These are phyloP conservation scores for Heliconius sara DNA, from an alignment of 2,888 invertebrate genomes.

Conservation along the genomic window DNA sequence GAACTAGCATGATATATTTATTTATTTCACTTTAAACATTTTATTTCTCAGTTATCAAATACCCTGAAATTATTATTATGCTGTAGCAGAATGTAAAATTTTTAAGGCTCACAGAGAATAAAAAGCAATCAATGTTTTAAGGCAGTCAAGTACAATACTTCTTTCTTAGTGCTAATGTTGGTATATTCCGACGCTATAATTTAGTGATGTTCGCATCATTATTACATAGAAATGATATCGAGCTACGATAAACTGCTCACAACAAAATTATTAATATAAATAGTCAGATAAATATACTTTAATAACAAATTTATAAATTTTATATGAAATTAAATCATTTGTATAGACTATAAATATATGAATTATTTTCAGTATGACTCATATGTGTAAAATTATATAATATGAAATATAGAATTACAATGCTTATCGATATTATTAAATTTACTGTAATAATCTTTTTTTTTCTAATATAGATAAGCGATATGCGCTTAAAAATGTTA, in stretches of 20 bases:
- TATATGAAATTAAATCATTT: not conserved
- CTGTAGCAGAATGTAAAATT: constrained; percentile 27
- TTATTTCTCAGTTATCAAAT: constrained; percentile 22
- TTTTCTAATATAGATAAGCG: not conserved
- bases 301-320: not conserved
- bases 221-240: constrained; percentile 25
- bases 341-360: not conserved
- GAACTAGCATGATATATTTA: constrained; percentile 44
- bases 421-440: not conserved
- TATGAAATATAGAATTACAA: not conserved
- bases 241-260: constrained; percentile 36
- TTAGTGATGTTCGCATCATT: constrained; percentile 46
- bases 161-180: constrained; percentile 52
- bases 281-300: not conserved
- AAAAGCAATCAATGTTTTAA: constrained; percentile 48
- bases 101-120: constrained; percentile 44
- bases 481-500: not conserved
- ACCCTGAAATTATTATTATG: constrained; percentile 32
- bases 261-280: too few relatives aligned
- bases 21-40: constrained; percentile 12
- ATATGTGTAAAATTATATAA: not conserved
- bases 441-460: not conserved
- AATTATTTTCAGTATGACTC: not conserved
- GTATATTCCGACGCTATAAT: constrained; percentile 56
- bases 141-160: constrained; percentile 32